These are phyloP conservation scores for Euzetes globulus DNA, from an alignment of 2,888 invertebrate species.

Conservation along the genomic window DNA sequence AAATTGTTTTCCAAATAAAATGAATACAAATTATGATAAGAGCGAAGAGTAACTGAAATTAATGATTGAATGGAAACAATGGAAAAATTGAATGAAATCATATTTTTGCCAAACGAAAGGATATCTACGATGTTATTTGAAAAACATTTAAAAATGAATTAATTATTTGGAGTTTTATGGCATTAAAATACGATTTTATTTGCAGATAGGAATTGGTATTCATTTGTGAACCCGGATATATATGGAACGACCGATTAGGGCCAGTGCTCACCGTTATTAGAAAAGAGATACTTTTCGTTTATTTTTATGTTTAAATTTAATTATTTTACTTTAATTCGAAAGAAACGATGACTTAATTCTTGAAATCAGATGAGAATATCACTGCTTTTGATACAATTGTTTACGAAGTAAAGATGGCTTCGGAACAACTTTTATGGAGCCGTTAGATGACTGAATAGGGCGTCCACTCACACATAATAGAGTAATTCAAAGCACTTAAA, in stretches of 20 bases:
- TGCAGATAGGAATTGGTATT: neutral
- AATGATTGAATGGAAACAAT: too few species aligned
- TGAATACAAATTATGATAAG: too few species aligned
- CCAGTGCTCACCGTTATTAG: neutral
- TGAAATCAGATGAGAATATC: neutral
- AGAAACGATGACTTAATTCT: neutral
- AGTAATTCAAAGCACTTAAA: neutral
- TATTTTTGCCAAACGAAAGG: too few species aligned
- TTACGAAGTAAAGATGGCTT: neutral
- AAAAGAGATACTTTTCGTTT: neutral
- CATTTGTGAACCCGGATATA: neutral
- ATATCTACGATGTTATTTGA: too few species aligned
- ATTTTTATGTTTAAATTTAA: neutral
- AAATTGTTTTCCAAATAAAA: too few species aligned
- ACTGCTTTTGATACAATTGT: neutral
- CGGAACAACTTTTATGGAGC: constrained; percentile 11
- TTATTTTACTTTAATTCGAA: neutral
- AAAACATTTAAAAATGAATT: too few species aligned
- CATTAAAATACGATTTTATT: neutral
- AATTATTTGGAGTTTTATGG: neutral
- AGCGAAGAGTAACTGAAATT: too few species aligned
- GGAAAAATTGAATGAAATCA: too few species aligned
- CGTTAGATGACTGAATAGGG: neutral
- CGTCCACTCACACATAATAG: neutral
- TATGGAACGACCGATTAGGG: neutral